Percentiles rank a stretch among this genome's conserved stretches.
These are phyloP conservation scores for Manis crassicaudata DNA, from an alignment of 2,797 vertebrate species.

Conservation along the genomic window DNA sequence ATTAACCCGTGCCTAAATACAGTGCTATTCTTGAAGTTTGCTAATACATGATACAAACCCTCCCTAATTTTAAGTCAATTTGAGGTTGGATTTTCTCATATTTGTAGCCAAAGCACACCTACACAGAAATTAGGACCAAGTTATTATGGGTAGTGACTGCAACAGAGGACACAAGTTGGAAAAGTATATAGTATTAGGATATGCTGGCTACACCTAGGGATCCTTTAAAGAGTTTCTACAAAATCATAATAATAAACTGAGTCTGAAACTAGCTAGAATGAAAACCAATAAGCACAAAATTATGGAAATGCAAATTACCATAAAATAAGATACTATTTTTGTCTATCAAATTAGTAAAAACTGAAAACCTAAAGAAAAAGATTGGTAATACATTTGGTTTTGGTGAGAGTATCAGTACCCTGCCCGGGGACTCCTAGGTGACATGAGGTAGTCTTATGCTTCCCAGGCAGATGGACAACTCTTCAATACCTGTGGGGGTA, in stretches of 20 bases:
- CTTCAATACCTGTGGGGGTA: background rate
- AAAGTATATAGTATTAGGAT: background rate
- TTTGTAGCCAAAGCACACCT: background rate
- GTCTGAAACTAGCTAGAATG: background rate
- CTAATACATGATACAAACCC: background rate
- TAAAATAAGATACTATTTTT: background rate
- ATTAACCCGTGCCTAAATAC: background rate
- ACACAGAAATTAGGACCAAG: background rate
- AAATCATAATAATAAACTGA: background rate
- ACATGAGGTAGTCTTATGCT: no score
- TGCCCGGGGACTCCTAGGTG: no score
- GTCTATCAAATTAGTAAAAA: background rate
- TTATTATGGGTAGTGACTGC: background rate
- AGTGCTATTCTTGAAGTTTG: background rate
- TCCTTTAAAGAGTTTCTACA: background rate
- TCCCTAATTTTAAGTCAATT: background rate
- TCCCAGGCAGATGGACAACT: no score
- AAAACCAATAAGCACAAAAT: background rate
- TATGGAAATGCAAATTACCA: background rate
- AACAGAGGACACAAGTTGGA: background rate
- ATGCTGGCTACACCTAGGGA: background rate
- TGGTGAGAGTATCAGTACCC: background rate
- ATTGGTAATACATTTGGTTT: background rate
- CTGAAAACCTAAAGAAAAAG: background rate
- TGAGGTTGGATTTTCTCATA: background rate